A percentile compares a stretch with the other conserved stretches of the same genome.
phyloP scores from a whole-genome alignment of 2,113 vertebrate species.

The Thomomys bottae region DNA sequence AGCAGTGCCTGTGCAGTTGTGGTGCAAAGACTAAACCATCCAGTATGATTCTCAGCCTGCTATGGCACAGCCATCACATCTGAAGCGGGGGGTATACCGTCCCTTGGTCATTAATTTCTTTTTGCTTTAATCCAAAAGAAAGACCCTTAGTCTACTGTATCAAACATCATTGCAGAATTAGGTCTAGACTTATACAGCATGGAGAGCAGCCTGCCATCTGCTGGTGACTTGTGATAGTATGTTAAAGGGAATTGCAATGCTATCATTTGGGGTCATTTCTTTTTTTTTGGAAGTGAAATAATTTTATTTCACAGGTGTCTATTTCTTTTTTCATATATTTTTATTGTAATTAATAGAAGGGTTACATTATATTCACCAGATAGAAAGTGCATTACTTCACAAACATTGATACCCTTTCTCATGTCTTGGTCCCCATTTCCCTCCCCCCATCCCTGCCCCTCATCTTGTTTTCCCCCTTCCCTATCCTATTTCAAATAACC shows the following conservation, averaged over 20 bases:
- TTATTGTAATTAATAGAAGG: no score
- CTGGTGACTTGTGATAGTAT: conserved; percentile 27
- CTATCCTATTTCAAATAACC: no score
- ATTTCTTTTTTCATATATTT: not conserved
- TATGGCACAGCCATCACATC: accelerated
- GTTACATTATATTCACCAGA: no score
- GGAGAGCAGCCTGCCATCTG: conserved; percentile 56
- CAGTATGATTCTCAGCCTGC: not conserved
- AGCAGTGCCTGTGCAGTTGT: not conserved
- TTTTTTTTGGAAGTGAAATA: no score
- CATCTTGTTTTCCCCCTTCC: no score
- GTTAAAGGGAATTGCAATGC: not conserved
- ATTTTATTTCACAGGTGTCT: not conserved
- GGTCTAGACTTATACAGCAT: not conserved
- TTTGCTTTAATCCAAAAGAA: not conserved
- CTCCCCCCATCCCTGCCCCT: no score
- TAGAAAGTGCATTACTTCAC: no score
- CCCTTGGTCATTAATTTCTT: no score
- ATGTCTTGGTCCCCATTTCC: no score
- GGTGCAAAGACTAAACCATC: no score
- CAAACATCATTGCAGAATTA: not conserved
- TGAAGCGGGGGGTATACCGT: no score
- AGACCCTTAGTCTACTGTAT: not conserved
- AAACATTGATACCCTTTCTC: no score
- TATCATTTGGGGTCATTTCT: not conserved